These are phyloP conservation scores for Frankliniella intonsa DNA, from an alignment of 2,888 invertebrate genomes.

Conservation along the genomic window DNA sequence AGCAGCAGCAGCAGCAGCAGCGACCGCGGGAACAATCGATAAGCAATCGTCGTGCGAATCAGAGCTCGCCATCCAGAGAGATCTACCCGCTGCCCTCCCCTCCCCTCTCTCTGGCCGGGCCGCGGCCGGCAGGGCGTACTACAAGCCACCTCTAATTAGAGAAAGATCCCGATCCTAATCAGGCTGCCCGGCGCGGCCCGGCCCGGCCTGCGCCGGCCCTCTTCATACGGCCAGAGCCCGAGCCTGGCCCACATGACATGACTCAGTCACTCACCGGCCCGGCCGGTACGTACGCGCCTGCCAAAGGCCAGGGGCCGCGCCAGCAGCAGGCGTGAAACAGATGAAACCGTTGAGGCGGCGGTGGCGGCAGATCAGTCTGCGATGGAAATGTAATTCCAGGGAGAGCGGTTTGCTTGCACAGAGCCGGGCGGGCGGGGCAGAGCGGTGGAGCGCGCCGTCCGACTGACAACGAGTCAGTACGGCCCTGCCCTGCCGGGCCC, in stretches of 20 bases:
- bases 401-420: too few relatives aligned
- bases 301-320: background rate
- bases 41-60: background rate
- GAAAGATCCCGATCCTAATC: slow-evolving; percentile 4
- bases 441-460: too few relatives aligned
- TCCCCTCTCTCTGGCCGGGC: background rate
- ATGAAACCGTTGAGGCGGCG: background rate
- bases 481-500: too few relatives aligned
- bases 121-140: background rate
- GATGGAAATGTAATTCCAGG: too few relatives aligned
- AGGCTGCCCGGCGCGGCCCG: background rate
- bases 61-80: background rate
- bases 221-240: too few relatives aligned
- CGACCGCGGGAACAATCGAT: background rate
- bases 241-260: background rate
- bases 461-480: too few relatives aligned
- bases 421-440: too few relatives aligned
- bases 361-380: too few relatives aligned
- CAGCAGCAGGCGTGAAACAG: background rate
- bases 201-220: background rate
- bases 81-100: too few relatives aligned
- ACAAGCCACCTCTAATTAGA: slow-evolving; percentile 22
- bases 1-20: too few relatives aligned
- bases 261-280: background rate
- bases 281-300: background rate